phyloP scores from a whole-genome alignment of 2,797 vertebrate species.

The Pampus argenteus region DNA sequence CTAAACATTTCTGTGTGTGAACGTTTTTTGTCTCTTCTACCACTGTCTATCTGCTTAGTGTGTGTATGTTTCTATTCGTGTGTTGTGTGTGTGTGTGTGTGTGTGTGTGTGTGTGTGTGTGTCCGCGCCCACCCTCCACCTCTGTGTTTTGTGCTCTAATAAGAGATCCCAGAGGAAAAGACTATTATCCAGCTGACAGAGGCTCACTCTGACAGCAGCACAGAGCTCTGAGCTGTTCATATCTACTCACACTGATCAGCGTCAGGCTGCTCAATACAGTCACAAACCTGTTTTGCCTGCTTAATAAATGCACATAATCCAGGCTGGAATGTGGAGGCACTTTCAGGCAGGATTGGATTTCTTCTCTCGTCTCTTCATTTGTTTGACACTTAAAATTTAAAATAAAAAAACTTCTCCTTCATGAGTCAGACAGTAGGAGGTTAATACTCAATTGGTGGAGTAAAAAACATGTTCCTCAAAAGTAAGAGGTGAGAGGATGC shows the following conservation, averaged over 20 bases:
- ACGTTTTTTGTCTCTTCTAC: constrained; percentile 7
- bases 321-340: neutral
- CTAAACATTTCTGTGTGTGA: neutral
- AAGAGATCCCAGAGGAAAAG: constrained; percentile 12
- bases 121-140: neutral
- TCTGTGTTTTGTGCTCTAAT: neutral
- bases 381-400: too few relatives aligned
- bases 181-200: constrained; percentile 11
- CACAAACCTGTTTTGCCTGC: neutral
- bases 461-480: too few relatives aligned
- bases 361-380: neutral
- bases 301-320: neutral
- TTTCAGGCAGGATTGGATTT: neutral
- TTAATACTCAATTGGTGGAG: too few relatives aligned
- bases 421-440: too few relatives aligned
- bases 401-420: too few relatives aligned
- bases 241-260: neutral
- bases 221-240: neutral
- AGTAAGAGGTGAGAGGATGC: neutral
- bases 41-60: neutral
- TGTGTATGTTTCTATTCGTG: constrained; percentile 4
- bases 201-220: constrained; percentile 4
- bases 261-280: neutral
- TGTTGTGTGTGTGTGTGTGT: neutral
- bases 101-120: neutral